phyloP scores from a whole-genome alignment of 1,140 invertebrate species.

The Cherax destructor region DNA sequence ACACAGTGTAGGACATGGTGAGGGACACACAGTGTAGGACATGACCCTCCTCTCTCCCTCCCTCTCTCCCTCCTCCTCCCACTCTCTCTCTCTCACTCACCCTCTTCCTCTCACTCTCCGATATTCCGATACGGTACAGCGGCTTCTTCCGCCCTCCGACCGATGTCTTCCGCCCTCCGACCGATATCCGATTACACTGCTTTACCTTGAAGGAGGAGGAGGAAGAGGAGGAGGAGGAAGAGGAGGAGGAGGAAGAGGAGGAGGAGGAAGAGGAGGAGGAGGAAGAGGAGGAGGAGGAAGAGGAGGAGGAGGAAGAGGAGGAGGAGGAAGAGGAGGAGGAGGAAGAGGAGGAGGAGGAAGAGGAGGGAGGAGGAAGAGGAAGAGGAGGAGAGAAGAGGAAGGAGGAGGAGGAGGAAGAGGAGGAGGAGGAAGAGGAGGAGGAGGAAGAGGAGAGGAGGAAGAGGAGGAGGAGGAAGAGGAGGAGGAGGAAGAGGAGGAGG shows the following conservation, averaged over 20 bases:
- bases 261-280: neutral
- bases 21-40: slow-evolving; percentile 75
- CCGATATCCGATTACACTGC: neutral
- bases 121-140: slow-evolving; percentile 76
- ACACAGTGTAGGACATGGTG: too few species aligned
- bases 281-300: neutral
- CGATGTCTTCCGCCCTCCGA: too few species aligned
- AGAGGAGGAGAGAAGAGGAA: neutral
- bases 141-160: too few species aligned
- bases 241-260: neutral
- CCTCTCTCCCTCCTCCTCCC: too few species aligned
- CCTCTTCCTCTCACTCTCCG: slow-evolving; percentile 91
- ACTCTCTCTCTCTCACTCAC: too few species aligned
- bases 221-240: too few species aligned
- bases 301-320: neutral
- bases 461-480: neutral
- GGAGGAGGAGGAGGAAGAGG: neutral
- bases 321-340: neutral
- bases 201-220: neutral
- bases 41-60: slow-evolving; percentile 78
- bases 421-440: neutral
- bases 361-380: too few species aligned
- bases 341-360: neutral
- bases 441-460: too few species aligned
- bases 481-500: slow-evolving; percentile 1